Conservation (phyloP, 2,888 invertebrate genomes). For the Serripes groenlandicus region DNA sequence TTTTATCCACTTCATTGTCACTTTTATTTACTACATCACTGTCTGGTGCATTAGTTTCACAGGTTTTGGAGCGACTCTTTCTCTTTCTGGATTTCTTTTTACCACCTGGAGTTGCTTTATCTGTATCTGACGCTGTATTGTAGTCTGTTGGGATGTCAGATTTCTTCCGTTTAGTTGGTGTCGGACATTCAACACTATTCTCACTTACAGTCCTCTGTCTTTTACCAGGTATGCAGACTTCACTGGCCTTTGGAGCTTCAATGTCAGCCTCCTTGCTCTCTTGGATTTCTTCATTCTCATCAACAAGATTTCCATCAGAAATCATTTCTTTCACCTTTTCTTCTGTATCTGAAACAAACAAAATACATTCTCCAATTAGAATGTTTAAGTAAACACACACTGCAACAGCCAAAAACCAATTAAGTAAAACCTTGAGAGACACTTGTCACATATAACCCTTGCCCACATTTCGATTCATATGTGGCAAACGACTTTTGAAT, state of each 20-base stretch:
- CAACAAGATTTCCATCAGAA: background rate
- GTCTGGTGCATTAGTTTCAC: constrained; percentile 16
- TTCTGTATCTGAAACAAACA: constrained; percentile 43
- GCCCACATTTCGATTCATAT: too few species aligned
- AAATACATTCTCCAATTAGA: too few species aligned
- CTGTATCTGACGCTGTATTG: background rate
- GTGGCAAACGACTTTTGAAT: too few species aligned
- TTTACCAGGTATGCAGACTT: constrained; percentile 24
- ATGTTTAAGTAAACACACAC: too few species aligned
- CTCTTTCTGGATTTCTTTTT: constrained; percentile 67
- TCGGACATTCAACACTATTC: constrained; percentile 63
- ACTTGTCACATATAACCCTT: too few species aligned
- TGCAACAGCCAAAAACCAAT: too few species aligned
- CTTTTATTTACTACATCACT: constrained; percentile 42
- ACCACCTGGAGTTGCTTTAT: constrained; percentile 12
- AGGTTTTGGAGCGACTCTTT: constrained; percentile 59
- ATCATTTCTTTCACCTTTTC: constrained; percentile 54
- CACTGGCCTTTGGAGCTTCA: constrained; percentile 15
- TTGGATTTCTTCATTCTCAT: background rate
- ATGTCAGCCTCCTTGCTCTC: constrained; percentile 7
- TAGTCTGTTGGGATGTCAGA: constrained; percentile 5
- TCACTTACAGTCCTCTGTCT: constrained; percentile 66
- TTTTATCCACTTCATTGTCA: constrained; percentile 37
- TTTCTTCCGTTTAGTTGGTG: constrained; percentile 55
- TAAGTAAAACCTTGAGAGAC: too few species aligned